These are phyloP conservation scores for Oreochromis mossambicus DNA, from an alignment of 2,797 vertebrate genomes.

Conservation along the genomic window DNA sequence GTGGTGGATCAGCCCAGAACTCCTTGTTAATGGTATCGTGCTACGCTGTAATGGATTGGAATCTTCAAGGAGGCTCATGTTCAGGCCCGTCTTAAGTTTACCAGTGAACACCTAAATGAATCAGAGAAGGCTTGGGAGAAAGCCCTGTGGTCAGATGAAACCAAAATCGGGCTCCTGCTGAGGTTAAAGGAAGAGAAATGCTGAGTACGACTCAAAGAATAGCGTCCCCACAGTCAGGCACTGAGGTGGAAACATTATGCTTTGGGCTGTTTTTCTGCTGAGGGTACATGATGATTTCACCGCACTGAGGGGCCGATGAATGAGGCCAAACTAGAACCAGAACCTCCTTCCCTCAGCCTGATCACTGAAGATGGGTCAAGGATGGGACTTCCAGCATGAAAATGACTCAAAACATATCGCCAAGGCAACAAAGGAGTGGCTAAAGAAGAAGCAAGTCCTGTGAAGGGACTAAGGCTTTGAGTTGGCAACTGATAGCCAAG, in stretches of 20 bases:
- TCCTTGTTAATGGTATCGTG: neutral
- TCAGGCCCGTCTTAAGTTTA: neutral
- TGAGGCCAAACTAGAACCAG: neutral
- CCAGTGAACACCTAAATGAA: neutral
- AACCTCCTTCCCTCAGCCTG: neutral
- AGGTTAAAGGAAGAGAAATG: neutral
- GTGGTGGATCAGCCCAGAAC: neutral
- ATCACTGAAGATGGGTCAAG: neutral
- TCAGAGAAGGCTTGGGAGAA: neutral
- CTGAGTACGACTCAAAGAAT: neutral
- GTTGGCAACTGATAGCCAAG: neutral
- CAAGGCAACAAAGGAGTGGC: neutral
- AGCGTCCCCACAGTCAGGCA: neutral
- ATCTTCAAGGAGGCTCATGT: neutral
- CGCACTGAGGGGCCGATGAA: fast-evolving
- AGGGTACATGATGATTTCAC: neutral
- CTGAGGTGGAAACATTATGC: neutral
- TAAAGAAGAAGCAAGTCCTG: neutral
- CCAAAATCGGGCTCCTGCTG: fast-evolving
- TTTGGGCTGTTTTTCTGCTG: neutral
- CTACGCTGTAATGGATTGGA: neutral
- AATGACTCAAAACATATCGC: neutral
- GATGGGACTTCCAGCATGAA: neutral
- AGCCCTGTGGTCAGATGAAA: neutral
- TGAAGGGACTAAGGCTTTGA: neutral